phyloP scores from a whole-genome alignment of 2,888 invertebrate genomes.

The Cephus spinipes region DNA sequence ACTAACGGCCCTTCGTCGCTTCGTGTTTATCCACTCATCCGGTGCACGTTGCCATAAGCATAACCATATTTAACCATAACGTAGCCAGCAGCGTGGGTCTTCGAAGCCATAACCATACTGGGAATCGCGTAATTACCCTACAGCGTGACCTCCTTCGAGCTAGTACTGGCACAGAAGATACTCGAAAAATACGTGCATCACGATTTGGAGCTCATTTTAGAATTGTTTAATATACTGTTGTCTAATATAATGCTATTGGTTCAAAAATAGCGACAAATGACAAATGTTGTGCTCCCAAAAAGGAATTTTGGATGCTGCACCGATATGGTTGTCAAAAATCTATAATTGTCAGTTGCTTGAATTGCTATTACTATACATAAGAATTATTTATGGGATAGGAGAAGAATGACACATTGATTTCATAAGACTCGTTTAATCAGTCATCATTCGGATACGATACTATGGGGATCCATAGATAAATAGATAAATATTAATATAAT shows the following conservation, averaged over 20 bases:
- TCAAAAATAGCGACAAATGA: too few relatives aligned
- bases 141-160: not conserved
- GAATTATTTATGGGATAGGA: not conserved
- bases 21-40: not conserved
- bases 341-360: too few relatives aligned
- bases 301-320: too few relatives aligned
- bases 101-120: slow-evolving; percentile 1
- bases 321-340: too few relatives aligned
- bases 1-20: not conserved
- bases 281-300: too few relatives aligned
- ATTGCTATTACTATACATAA: not conserved
- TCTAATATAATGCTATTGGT: too few relatives aligned
- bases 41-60: not conserved
- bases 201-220: too few relatives aligned
- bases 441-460: not conserved
- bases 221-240: too few relatives aligned
- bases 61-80: slow-evolving; percentile 13
- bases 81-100: not conserved
- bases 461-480: too few relatives aligned
- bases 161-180: not conserved
- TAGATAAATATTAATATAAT: too few relatives aligned
- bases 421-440: not conserved
- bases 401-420: not conserved
- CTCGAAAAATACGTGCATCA: not conserved
- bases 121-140: not conserved